Percentiles rank a stretch among this genome's conserved stretches.
These are phyloP conservation scores for Ectemnius cavifrons DNA, from an alignment of 2,888 invertebrate species.

Conservation along the genomic window DNA sequence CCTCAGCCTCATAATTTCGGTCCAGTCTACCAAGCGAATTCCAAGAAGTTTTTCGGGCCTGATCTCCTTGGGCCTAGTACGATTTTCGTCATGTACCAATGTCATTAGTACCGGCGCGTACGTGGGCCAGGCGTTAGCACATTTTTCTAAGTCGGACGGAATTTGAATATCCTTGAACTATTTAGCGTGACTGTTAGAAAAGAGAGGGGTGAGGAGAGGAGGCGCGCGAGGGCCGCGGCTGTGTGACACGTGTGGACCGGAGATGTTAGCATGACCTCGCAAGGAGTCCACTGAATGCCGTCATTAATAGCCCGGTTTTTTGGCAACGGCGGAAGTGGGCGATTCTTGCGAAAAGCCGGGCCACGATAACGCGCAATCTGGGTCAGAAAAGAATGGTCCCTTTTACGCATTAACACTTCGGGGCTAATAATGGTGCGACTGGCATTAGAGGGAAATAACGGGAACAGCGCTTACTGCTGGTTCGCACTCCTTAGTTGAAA, in stretches of 20 bases:
- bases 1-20: no score
- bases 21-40: no score
- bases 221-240: constrained; percentile 23
- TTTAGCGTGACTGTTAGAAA: neutral
- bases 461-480: no score
- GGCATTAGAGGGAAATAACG: no score
- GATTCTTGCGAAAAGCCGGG: constrained; percentile 25
- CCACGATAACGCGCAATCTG: constrained; percentile 1
- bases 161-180: constrained; percentile 7
- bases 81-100: constrained; percentile 2
- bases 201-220: neutral
- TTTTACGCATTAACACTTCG: no score
- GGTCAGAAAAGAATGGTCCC: neutral
- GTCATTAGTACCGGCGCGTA: neutral
- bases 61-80: neutral
- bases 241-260: constrained; percentile 44
- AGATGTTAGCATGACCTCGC: constrained; percentile 26
- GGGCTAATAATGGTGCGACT: no score
- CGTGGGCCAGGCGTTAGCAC: neutral
- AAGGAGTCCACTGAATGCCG: constrained; percentile 42
- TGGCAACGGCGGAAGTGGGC: constrained; percentile 25
- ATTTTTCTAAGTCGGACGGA: neutral
- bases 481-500: no score
- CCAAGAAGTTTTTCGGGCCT: no score
- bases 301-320: constrained; percentile 33